Evolutionary conservation across 2,888 invertebrate genomes (phyloP).

Genomic region (Temnothorax unifasciatus): DNA sequence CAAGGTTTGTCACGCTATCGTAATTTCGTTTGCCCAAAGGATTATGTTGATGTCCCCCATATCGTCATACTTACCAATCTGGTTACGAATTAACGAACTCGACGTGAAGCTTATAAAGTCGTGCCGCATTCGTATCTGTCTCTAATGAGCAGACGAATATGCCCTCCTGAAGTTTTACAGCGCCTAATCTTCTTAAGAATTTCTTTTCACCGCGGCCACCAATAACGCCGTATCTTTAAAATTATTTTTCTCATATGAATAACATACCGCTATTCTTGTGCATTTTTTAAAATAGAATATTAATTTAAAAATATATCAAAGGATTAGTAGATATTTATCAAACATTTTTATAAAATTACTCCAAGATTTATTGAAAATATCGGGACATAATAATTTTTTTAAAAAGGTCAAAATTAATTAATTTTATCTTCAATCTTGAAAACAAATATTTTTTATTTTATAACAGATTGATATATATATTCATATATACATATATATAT

Average conservation of each 20-base stretch:
- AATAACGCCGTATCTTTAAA: neutral
- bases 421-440: too few species aligned
- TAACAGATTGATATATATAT: too few species aligned
- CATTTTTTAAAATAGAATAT: neutral
- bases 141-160: conserved; percentile 44
- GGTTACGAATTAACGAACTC: conserved; percentile 46
- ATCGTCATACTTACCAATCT: conserved; percentile 19
- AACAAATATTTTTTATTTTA: neutral
- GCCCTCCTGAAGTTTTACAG: conserved; percentile 34
- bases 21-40: conserved; percentile 42
- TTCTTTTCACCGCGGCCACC: conserved; percentile 18
- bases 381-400: neutral
- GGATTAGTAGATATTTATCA: neutral
- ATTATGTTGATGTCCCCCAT: conserved; percentile 27
- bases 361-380: neutral
- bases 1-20: conserved; percentile 35
- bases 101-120: conserved; percentile 30
- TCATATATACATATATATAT: too few species aligned
- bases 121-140: conserved; percentile 34
- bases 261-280: neutral
- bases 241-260: conserved; percentile 14
- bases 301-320: neutral
- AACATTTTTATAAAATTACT: neutral
- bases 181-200: conserved; percentile 43
- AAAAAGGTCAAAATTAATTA: neutral